Base-by-base conservation (phyloP, 2,797 vertebrate genomes). In the Macropus fuliginosus region DNA sequence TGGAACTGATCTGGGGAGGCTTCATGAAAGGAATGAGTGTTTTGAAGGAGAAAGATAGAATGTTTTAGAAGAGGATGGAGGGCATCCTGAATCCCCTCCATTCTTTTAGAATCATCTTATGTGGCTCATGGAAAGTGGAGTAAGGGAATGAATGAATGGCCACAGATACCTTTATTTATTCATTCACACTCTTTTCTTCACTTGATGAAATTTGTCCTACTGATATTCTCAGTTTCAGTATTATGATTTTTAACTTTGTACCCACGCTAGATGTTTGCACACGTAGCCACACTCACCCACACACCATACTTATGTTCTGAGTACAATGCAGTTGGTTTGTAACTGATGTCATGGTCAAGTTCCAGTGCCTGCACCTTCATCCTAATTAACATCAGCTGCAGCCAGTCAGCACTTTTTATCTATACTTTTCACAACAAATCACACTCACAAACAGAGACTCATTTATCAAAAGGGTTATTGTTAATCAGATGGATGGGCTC, bases 391-490 rank as follows among this genome's bases (percentile, higher is more conserved):
- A 87, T 87, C 21, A 21, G 29, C 16, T 16, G 52, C 29, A 50
- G 40, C 4, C 0, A 0, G 31, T 91, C 52, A 50, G 57, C 9
- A 93, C 46, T 97, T 96, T 91, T 91, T 93, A 91, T 21, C 57
- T n/a, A 5, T 6, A 1, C 28, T 94, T 94, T 89, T 94, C 56
- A 59, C 54, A 91, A 54, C 40, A 94, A 96, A 91, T 91, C 87
- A 94, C 40, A 46, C 92, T 87, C 11, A 96, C 90, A 81, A 87
- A 93, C 54, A 94, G 6, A 50, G 90, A 46, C 93, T 93, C 8
- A 0, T 97, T 97, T 91, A 89, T 98, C 96, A 95, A 97, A 96
- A 94, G 94, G 93, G 90, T 97, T 95, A 96, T 95, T 98, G 96
- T 95, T 96, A 91, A 46, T 81, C 91, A 89, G 81, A n/a, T 57